Evolutionary conservation across 2,113 vertebrate species (phyloP).

Genomic region (Upupa epops): DNA sequence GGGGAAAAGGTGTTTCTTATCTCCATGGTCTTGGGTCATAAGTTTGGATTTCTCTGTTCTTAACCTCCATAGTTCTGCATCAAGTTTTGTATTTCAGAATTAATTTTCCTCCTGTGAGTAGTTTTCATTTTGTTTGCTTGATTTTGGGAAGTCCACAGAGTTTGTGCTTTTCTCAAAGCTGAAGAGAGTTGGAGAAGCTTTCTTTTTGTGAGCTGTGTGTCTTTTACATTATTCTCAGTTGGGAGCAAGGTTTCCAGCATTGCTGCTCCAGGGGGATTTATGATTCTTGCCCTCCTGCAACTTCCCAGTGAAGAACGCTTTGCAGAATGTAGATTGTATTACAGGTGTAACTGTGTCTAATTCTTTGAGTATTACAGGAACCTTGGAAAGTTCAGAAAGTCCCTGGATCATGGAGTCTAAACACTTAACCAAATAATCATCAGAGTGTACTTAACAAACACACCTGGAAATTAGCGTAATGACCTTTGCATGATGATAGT

Average conservation of each 20-base stretch:
- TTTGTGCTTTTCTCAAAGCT: neutral
- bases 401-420: neutral
- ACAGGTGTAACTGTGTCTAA: neutral
- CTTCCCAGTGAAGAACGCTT: neutral
- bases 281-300: fast-evolving
- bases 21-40: neutral
- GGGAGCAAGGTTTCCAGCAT: neutral
- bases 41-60: neutral
- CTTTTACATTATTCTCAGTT: neutral
- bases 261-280: neutral
- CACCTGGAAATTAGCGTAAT: neutral
- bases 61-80: neutral
- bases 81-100: neutral
- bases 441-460: neutral
- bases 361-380: neutral
- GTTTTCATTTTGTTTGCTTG: neutral
- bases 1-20: neutral
- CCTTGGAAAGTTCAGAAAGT: neutral
- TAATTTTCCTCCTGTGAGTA: neutral
- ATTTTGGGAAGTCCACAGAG: neutral
- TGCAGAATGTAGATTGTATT: neutral
- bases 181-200: neutral
- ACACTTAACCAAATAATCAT: neutral
- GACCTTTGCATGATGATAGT: neutral
- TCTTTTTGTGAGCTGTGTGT: neutral